Percentiles rank a stretch among this genome's conserved stretches.
Evolutionary conservation across 2,888 invertebrate species (phyloP).

Genomic region (Flabesymbios commensalis): DNA sequence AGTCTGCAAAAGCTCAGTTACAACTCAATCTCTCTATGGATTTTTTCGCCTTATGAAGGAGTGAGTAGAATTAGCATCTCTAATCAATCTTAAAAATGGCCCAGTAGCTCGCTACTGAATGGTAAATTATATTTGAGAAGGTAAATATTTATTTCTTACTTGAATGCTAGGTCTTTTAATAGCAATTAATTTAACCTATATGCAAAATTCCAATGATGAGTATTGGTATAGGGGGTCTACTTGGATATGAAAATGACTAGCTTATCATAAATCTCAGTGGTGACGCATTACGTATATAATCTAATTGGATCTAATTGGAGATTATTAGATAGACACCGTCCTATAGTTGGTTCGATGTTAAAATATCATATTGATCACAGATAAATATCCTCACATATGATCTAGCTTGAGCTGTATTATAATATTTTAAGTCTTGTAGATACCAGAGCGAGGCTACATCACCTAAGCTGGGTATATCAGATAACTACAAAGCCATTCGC

Average conservation of each 20-base stretch:
- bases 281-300: too few relatives aligned
- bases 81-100: too few relatives aligned
- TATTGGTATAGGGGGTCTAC: not conserved
- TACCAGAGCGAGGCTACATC: slow-evolving; percentile 75
- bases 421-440: slow-evolving; percentile 62
- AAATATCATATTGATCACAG: too few relatives aligned
- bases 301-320: too few relatives aligned
- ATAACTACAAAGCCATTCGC: slow-evolving; percentile 79
- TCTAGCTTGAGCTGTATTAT: too few relatives aligned
- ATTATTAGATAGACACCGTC: too few relatives aligned
- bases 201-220: not conserved
- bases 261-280: too few relatives aligned
- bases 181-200: not conserved
- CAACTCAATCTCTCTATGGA: slow-evolving; percentile 77
- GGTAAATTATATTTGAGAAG: too few relatives aligned
- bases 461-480: slow-evolving; percentile 71
- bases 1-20: slow-evolving; percentile 69
- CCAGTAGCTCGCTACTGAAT: too few relatives aligned
- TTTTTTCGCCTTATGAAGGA: slow-evolving; percentile 80
- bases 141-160: too few relatives aligned
- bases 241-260: not conserved
- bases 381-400: too few relatives aligned
- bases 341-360: too few relatives aligned
- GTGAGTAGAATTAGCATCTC: slow-evolving; percentile 37
- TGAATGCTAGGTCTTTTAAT: not conserved